phyloP scores from a whole-genome alignment of 2,113 vertebrate species.

The Herpetotheres cachinnans region DNA sequence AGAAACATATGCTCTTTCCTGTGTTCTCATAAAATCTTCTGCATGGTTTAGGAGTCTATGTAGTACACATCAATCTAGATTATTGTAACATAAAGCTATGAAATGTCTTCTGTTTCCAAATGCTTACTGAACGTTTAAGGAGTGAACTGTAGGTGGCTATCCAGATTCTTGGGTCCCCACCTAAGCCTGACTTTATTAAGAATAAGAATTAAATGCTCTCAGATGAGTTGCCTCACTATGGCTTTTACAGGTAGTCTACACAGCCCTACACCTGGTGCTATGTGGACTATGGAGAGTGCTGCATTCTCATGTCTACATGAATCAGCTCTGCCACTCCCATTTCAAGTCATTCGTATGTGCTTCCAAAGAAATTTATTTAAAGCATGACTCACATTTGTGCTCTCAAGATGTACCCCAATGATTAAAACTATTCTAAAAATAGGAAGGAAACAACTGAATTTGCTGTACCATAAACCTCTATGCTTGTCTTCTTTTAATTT shows the following conservation, averaged over 20 bases:
- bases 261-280: neutral
- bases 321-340: neutral
- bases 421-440: neutral
- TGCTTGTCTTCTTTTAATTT: neutral
- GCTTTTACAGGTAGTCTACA: neutral
- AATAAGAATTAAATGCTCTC: neutral
- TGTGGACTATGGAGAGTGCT: neutral
- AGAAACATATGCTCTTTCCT: neutral
- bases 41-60: neutral
- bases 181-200: neutral
- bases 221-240: neutral
- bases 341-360: neutral
- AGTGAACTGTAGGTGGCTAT: neutral
- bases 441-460: neutral
- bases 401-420: neutral
- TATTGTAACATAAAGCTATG: neutral
- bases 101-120: constrained; percentile 9
- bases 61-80: neutral
- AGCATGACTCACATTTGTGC: neutral
- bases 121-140: neutral
- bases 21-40: constrained; percentile 25
- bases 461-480: neutral
- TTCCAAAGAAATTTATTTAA: neutral
- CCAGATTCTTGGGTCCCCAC: neutral
- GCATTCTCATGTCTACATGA: neutral